Evolutionary conservation across 2,797 vertebrate species (phyloP), one percentile per base, ranked within the genome.

Genomic region (Poecilia gillii): DNA sequence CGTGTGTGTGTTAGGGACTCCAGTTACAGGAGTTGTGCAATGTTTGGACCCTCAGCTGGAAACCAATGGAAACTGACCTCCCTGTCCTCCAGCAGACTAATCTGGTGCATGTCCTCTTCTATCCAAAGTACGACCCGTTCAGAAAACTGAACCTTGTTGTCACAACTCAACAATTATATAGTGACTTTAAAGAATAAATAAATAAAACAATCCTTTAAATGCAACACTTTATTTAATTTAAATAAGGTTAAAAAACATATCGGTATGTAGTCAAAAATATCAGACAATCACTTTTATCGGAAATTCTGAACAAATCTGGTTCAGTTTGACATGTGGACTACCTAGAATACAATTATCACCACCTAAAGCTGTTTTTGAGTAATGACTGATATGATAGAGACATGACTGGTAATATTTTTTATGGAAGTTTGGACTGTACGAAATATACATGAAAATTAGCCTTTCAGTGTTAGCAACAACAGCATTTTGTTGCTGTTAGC

Each of bases 11-110:
- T 76, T 46, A 71, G 53, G 72, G 77, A 87, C 83, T 94, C 90
- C 78, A 85, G 88, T 93, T 93, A 91, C 89, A 89, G 45, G 64
- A 79, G 78, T 93, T 91, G 84, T 83, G 86, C 82, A 91, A 90
- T 81, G 77, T 91, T 87, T 90, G 75, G 87, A 89, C 74, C 79
- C 82, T 84, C 72, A 71, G 85, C 78, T 90, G 79, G 78, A 89
- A 84, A 81, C 86, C 86, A 86, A 47, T 87, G 84, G 45, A 80
- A 90, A 81, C 81, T 83, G 81, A 91, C 87, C 89, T 81, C 43
- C 6, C 80, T 79, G 13, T 68, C 55, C 84, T 86, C 85, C 78
- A 66, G 72, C 25, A 62, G 31, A 77, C 39, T 59, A 64, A 28
- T 84, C 74, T 18, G 18, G 80, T 66, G 73, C 51, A 14, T 0